These are phyloP conservation scores for Polypedilum vanderplanki DNA, from an alignment of 1,140 invertebrate genomes.

Conservation along the genomic window DNA sequence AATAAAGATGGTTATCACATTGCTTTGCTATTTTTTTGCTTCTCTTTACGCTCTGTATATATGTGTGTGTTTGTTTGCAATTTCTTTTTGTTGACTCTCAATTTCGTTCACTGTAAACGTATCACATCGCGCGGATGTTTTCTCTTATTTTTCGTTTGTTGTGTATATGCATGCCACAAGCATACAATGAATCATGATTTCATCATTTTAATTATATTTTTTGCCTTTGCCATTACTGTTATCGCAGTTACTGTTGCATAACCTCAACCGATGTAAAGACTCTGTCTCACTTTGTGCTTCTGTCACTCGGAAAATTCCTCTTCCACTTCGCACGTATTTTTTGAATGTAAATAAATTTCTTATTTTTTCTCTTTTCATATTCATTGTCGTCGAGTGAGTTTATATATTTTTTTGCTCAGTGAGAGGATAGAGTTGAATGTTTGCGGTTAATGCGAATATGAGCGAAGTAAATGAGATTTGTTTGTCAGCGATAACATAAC, in stretches of 20 bases:
- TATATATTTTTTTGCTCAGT: no score
- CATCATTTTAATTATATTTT: constrained; percentile 29
- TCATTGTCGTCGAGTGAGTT: no score
- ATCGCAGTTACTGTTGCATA: not conserved
- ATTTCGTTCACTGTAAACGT: not conserved
- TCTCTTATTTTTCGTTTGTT: no score
- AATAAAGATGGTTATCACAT: constrained; percentile 27
- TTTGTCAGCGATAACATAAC: not conserved
- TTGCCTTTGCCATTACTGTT: not conserved
- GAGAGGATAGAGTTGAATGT: no score
- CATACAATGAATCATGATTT: constrained; percentile 21
- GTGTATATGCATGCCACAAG: no score
- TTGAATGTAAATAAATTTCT: no score
- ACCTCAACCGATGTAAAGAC: no score
- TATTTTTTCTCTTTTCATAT: no score
- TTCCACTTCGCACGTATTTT: no score
- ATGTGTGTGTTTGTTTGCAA: not conserved
- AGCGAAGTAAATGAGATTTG: not conserved
- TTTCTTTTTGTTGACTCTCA: not conserved
- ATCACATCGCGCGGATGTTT: not conserved
- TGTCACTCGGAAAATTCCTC: not conserved
- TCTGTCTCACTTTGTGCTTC: not conserved
- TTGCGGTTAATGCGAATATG: no score
- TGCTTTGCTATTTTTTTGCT: not conserved
- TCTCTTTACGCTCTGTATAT: not conserved